phyloP scores from a whole-genome alignment of 2,113 vertebrate genomes.

The Petaurus breviceps region DNA sequence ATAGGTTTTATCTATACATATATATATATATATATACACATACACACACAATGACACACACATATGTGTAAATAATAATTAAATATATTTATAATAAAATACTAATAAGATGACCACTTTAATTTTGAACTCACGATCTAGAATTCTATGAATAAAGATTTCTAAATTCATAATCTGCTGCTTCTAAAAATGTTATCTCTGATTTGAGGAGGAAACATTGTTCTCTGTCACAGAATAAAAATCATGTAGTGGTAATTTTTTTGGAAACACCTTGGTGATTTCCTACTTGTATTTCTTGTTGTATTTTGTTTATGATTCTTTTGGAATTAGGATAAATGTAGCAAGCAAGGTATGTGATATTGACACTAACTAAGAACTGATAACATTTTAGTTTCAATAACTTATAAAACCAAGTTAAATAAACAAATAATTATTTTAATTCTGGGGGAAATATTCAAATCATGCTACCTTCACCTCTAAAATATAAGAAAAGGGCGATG shows the following conservation, averaged over 20 bases:
- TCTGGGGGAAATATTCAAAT: neutral
- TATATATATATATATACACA: no score
- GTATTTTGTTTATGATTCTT: neutral
- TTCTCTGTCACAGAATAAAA: neutral
- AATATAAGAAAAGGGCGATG: neutral
- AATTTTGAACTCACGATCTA: neutral
- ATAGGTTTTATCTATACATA: no score
- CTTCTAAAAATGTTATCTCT: neutral
- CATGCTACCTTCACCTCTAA: neutral
- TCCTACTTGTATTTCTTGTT: neutral
- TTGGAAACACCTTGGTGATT: neutral
- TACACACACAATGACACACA: no score
- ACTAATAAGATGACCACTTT: neutral
- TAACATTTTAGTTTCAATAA: no score
- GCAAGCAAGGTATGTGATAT: neutral
- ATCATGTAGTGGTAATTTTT: neutral
- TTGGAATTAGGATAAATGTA: neutral
- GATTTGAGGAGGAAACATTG: neutral
- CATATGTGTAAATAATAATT: neutral
- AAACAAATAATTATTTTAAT: no score
- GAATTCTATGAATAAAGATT: neutral
- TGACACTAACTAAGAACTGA: no score
- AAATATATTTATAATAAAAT: neutral
- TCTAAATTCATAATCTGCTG: neutral
- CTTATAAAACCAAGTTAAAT: no score